Evolutionary conservation across 2,888 invertebrate genomes (phyloP), one percentile per base, ranked within the genome.

Genomic region (Lasioglossum morio): DNA sequence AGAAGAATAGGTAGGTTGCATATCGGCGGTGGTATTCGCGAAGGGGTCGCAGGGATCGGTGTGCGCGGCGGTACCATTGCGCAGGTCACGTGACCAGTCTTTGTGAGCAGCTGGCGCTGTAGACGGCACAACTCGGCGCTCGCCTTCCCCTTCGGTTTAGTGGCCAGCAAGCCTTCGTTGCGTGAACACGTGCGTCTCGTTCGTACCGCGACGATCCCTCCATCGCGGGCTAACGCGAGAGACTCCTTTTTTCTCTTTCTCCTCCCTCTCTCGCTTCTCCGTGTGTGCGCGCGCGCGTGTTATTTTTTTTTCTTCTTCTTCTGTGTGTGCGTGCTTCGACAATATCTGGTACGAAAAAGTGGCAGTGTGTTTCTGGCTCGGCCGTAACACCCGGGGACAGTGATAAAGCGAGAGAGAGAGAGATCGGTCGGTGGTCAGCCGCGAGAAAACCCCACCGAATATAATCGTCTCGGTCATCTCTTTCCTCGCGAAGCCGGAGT

Each of bases 151-250:
- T 60, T 66, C 83, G 82, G 77, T 53, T 86, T 37, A 94, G 94
- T 94, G 92, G 94, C 93, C 93, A 92, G 89, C 92, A 90, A 93
- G 93, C 93, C 89, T 93, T 92, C 92, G 92, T 90, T 91, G 92
- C 92, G 92, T 88, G 83, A 82, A 89, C 92, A 92, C 91, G 93
- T 92, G 77, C 40, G 84, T 66, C 78, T 85, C 69, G 89, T 87
- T 90, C 88, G 88, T 87, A 87, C 84, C 89, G 90, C 86, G 87
- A 86, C 86, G 89, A 87, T 88, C 84, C 85, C 90, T 86, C 86
- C 88, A 88, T 86, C 90, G 91, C 87, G 88, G 57, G 87, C 86
- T 90, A 69, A 89, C 86, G 87, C 89, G 89, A 91, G 88, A 91
- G 89, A 89, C 87, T 87, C 86, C 85, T 84, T 79, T 84, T 86